Conservation (phyloP, 2,113 vertebrate genomes). For the Nothoprocta pentlandii region DNA sequence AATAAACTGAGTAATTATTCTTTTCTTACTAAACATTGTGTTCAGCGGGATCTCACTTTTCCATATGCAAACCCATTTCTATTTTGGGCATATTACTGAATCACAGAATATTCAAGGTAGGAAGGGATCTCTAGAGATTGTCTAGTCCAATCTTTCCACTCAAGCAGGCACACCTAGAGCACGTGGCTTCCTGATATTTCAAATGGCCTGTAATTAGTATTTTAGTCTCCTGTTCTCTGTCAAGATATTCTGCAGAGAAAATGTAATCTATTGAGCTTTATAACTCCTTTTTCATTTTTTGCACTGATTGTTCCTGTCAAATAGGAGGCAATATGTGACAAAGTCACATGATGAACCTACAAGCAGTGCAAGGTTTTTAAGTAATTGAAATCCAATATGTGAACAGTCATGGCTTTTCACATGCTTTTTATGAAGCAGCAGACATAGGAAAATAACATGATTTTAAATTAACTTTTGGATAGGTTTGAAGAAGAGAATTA, state of each 20-base stretch:
- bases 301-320: neutral
- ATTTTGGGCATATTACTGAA: neutral
- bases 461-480: neutral
- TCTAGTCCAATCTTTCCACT: no score
- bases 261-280: rapidly evolving
- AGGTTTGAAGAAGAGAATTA: neutral
- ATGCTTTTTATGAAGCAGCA: neutral
- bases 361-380: neutral
- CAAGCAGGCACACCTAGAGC: no score
- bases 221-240: neutral
- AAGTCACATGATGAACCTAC: neutral
- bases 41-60: neutral
- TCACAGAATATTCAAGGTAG: no score
- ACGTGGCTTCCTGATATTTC: neutral
- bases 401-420: neutral
- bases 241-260: neutral
- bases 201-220: neutral
- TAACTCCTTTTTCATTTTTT: neutral
- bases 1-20: neutral
- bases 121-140: no score
- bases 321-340: neutral
- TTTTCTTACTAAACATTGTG: rapidly evolving
- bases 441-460: neutral
- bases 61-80: neutral
- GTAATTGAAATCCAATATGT: neutral